Conservation (phyloP, 2,888 invertebrate species). For the Drosophila mettleri region DNA sequence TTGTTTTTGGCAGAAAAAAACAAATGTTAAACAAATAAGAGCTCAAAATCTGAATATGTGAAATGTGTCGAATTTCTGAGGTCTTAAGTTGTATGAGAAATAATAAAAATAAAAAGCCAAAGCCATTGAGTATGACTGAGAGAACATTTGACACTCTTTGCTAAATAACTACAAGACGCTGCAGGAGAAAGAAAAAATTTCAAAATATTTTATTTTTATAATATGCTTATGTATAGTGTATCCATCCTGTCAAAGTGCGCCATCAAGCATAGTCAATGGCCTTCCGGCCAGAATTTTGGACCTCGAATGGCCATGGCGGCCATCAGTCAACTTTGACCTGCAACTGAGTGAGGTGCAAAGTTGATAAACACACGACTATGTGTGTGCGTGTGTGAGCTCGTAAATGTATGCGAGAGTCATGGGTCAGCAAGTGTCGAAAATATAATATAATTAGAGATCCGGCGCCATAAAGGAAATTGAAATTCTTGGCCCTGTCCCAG, state of each 20-base stretch:
- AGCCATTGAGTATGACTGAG: not conserved
- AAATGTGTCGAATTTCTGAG: not conserved
- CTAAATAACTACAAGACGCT: not conserved
- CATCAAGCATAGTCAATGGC: constrained; percentile 4
- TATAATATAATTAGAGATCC: constrained; percentile 57
- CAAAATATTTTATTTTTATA: not conserved
- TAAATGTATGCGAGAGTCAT: constrained; percentile 5
- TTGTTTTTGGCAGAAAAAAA: not conserved
- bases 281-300: not conserved
- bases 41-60: not conserved
- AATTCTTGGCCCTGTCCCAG: constrained; percentile 30
- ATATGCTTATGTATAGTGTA: not conserved
- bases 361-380: constrained; percentile 20
- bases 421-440: constrained; percentile 51
- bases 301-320: constrained; percentile 4
- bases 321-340: constrained; percentile 25
- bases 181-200: not conserved
- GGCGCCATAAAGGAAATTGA: constrained; percentile 54
- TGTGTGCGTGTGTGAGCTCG: not conserved
- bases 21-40: no score
- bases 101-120: not conserved
- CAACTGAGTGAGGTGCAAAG: constrained; percentile 19
- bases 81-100: not conserved
- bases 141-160: not conserved
- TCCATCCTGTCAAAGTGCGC: not conserved